Evolutionary conservation across 1,140 invertebrate genomes (phyloP), one percentile per base, ranked within the genome.

Genomic region (Pteromalus puparum): DNA sequence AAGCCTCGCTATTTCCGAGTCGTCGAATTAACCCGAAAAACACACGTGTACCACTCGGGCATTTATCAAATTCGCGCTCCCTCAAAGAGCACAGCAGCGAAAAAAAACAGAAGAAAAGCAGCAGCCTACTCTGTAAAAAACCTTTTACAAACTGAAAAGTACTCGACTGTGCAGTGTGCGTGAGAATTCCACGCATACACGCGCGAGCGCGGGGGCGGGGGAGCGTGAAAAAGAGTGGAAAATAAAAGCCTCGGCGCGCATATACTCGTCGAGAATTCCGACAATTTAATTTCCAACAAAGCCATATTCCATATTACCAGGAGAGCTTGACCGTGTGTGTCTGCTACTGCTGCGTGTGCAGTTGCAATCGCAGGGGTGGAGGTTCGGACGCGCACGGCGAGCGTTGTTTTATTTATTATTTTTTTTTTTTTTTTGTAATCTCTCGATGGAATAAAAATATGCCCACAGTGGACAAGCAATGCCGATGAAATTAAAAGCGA

Each of bases 261-360:
- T 38, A 42, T 10, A 42, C 38, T 72, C 79, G 65, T 26, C 67
- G 67, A 84, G 83, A 46, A 84, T 80, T 80, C 70, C 77, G 72
- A 84, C 83, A 84, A 84, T 84, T 84, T 84, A 84, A 84, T 84
- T 84, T 79, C 70, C 76, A 80, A 75, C 83, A 84, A 80, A 80
- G 83, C 83, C 83, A 80, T 84, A 84, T 80, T 74, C 77, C 82
- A 78, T 83, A 83, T 83, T 75, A 61, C 34, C 53, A 1, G 67
- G 67, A 28, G 67, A 28, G 67, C 24, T 30, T 78, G 34, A 65
- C 34, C 42, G 10, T 70, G 12, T 34, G 24, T 65, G 26, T 34
- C 26, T 42, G 15, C 12, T 53, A 28, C 38, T 76, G 10, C 67
- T 6, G n/a, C 42, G n/a, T 24, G 13, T 73, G 28, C 70, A 78